Evolutionary conservation across 2,797 vertebrate genomes (phyloP).

Genomic region (Peromyscus attwateri): DNA sequence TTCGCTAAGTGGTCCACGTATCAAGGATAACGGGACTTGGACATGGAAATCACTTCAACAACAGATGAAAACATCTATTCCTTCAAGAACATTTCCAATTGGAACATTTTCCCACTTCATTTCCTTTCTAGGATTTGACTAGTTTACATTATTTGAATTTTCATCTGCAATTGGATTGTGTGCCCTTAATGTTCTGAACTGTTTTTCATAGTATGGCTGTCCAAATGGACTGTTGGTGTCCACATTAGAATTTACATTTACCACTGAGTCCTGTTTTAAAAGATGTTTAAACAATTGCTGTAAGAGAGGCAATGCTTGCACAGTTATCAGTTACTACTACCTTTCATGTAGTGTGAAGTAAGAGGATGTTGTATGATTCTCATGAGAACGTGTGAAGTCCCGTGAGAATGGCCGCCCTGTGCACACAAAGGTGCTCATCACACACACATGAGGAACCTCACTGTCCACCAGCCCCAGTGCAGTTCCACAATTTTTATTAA

Average conservation of each 20-base stretch:
- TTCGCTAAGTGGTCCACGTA: neutral
- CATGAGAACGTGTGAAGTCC: neutral
- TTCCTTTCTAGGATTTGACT: neutral
- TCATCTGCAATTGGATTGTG: neutral
- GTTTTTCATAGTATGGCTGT: neutral
- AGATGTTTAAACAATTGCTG: neutral
- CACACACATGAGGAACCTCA: accelerated
- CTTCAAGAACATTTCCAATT: neutral
- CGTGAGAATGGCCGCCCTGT: neutral
- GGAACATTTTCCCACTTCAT: neutral
- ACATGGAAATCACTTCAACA: neutral
- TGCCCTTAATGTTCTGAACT: conserved; percentile 19
- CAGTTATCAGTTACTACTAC: neutral
- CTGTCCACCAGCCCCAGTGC: neutral
- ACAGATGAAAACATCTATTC: neutral
- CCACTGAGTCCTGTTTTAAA: neutral
- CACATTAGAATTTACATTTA: conserved; percentile 7
- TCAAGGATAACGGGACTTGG: neutral
- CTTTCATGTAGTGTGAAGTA: neutral
- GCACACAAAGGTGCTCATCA: accelerated
- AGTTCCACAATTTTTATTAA: neutral
- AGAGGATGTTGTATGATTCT: neutral
- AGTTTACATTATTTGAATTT: neutral
- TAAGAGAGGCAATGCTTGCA: neutral
- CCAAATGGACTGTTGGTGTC: neutral